A percentile compares a stretch with the other conserved stretches of the same genome.
These are phyloP conservation scores for Penaeus monodon DNA, from an alignment of 2,888 invertebrate species.

Conservation along the genomic window DNA sequence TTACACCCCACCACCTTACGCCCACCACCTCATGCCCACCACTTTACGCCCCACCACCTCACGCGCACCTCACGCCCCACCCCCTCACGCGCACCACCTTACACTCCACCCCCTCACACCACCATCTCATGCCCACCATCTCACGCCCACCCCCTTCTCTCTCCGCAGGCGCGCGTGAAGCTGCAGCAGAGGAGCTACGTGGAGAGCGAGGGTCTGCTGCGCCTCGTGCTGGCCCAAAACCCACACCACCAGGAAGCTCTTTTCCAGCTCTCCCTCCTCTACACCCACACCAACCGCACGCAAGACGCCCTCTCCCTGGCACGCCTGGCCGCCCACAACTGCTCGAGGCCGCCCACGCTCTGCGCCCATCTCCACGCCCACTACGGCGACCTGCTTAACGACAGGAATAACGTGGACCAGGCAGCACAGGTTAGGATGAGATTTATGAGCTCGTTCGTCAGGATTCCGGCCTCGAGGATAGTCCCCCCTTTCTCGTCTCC, in stretches of 20 bases:
- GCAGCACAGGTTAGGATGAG: constrained; percentile 46
- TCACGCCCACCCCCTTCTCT: not conserved
- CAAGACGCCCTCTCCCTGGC: constrained; percentile 45
- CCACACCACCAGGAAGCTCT: constrained; percentile 56
- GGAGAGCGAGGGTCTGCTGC: constrained; percentile 43
- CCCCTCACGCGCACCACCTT: constrained; percentile 5
- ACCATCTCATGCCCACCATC: not conserved
- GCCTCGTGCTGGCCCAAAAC: constrained; percentile 32
- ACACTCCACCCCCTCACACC: no score
- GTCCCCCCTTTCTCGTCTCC: no score
- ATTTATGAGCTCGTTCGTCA: not conserved
- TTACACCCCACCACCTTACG: no score
- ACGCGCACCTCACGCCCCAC: constrained; percentile 7
- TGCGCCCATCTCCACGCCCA: constrained; percentile 61
- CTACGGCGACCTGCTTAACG: constrained; percentile 54
- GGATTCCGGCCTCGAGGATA: not conserved
- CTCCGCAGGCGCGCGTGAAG: constrained; percentile 58
- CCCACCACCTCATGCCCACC: not conserved
- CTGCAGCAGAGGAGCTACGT: constrained; percentile 56
- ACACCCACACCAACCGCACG: constrained; percentile 60
- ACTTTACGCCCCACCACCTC: not conserved
- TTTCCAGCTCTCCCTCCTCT: constrained; percentile 61
- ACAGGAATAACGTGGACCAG: constrained; percentile 27
- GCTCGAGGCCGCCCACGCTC: constrained; percentile 46
- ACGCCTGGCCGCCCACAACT: constrained; percentile 34